These are phyloP conservation scores for Drosophila seclusa DNA, from an alignment of 2,888 invertebrate genomes.

Conservation along the genomic window DNA sequence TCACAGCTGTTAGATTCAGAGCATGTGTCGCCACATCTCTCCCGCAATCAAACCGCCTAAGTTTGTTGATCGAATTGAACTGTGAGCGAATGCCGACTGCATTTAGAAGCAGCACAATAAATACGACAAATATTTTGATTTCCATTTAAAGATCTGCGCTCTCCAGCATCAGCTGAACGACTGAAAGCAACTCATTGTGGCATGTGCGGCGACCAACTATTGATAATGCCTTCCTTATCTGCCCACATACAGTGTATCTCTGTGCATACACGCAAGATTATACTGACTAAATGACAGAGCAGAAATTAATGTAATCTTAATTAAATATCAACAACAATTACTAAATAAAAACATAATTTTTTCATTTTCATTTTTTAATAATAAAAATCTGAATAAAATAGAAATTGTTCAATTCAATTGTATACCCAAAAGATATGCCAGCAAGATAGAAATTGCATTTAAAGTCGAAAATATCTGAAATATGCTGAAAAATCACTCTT, in stretches of 20 bases:
- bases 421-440: background rate
- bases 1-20: constrained; percentile 20
- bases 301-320: background rate
- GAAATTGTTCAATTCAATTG: background rate
- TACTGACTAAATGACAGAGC: background rate
- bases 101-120: constrained; percentile 1
- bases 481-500: background rate
- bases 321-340: background rate
- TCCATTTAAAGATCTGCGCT: constrained; percentile 10
- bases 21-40: background rate
- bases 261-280: background rate
- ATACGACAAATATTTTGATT: background rate
- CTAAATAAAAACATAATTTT: background rate
- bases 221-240: constrained; percentile 13
- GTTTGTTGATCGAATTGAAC: background rate
- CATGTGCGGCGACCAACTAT: background rate
- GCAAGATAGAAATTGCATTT: background rate
- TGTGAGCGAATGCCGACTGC: background rate
- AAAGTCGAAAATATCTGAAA: background rate
- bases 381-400: background rate
- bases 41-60: constrained; percentile 5
- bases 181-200: constrained; percentile 8
- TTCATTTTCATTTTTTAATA: background rate
- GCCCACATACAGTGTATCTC: background rate
- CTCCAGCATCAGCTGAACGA: constrained; percentile 15